These are phyloP conservation scores for Marisa cornuarietis DNA, from an alignment of 1,140 invertebrate genomes.

Conservation along the genomic window DNA sequence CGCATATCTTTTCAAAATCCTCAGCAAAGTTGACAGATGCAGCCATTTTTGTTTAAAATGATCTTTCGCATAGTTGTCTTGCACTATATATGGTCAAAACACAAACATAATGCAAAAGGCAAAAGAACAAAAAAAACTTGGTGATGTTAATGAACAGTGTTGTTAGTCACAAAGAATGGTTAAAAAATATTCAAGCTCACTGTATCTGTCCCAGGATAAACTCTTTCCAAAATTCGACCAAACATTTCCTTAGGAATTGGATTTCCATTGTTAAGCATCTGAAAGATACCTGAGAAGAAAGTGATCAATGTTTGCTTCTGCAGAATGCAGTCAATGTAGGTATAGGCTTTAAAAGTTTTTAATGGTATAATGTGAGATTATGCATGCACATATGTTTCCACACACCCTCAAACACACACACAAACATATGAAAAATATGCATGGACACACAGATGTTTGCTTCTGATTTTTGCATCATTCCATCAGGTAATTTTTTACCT, in stretches of 20 bases:
- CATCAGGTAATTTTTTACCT: conserved; percentile 25
- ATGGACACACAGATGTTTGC: too few species aligned
- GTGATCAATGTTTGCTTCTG: too few species aligned
- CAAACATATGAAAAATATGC: conserved; percentile 10
- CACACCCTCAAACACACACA: conserved; percentile 8
- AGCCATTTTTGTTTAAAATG: too few species aligned
- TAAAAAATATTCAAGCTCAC: conserved; percentile 27
- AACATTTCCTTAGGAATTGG: conserved; percentile 53
- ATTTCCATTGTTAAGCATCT: conserved; percentile 56
- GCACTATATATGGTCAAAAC: too few species aligned
- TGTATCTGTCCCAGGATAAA: conserved; percentile 44
- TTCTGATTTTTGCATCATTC: too few species aligned
- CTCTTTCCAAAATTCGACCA: conserved; percentile 42
- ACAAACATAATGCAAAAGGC: too few species aligned
- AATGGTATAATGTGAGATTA: neutral
- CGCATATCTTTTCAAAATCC: too few species aligned
- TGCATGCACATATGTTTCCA: conserved; percentile 7
- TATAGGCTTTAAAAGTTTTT: too few species aligned
- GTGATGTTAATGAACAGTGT: neutral
- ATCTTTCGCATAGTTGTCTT: too few species aligned
- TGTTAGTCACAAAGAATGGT: conserved; percentile 1
- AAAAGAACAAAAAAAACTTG: neutral
- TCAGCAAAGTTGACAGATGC: too few species aligned
- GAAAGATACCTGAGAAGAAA: conserved; percentile 47
- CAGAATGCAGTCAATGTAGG: neutral